Percentiles rank a stretch among this genome's conserved stretches.
phyloP scores from a whole-genome alignment of 2,888 invertebrate species.

The Aspidiotus destructor region DNA sequence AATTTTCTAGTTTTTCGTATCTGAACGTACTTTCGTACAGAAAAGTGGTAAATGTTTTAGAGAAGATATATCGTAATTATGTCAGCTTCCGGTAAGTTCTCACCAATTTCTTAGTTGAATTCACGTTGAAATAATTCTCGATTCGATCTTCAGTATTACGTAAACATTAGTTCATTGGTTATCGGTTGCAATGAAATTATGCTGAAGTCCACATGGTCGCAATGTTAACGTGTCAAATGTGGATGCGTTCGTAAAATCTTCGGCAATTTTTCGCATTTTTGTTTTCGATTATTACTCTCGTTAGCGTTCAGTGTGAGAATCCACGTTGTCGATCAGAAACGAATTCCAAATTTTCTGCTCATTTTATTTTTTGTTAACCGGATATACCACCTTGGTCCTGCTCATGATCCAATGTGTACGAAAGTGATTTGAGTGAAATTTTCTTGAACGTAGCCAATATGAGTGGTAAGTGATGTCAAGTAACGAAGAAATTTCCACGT shows the following conservation, averaged over 20 bases:
- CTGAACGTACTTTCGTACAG: not conserved
- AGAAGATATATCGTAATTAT: constrained; percentile 3
- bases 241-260: not conserved
- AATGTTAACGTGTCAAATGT: constrained; percentile 32
- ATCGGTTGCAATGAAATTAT: constrained; percentile 16
- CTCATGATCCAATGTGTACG: no score
- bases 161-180: constrained; percentile 3
- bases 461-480: no score
- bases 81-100: constrained; percentile 22
- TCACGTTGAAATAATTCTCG: not conserved
- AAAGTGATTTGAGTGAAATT: no score
- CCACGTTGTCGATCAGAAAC: no score
- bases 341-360: no score
- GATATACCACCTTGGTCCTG: no score
- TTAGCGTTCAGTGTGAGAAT: not conserved
- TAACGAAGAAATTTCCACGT: no score
- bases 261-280: not conserved
- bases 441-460: no score
- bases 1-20: not conserved
- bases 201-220: constrained; percentile 29
- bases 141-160: constrained; percentile 7
- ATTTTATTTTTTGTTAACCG: no score
- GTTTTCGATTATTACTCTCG: not conserved
- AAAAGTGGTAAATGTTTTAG: not conserved
- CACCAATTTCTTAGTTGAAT: not conserved